Base-by-base conservation (phyloP, 2,888 invertebrate species). In the Dysmachus trigonus region DNA sequence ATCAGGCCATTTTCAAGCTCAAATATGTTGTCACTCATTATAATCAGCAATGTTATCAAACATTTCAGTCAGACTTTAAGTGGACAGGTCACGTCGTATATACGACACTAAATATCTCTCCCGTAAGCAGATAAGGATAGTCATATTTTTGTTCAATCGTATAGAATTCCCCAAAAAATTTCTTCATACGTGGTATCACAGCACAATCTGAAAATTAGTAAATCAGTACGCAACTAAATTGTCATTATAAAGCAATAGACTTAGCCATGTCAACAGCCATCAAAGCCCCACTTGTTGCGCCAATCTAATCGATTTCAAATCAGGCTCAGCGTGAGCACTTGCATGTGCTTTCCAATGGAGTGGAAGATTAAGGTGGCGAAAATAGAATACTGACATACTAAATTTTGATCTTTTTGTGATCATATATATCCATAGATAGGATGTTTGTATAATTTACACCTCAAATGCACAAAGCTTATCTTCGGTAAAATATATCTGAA, bases 181-280 rank as follows among this genome's bases (percentile, higher is more conserved):
- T 47, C 8, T 51, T n/a, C n/a, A n/a, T 7, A 72, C 10, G 1
- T 15, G 72, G 3, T 79, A 79, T 35, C 62, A 53, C 15, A 15
- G 51, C 71, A 22, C 10, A 53, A 81, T 53, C 79, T 79, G 1
- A 35, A 76, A 87, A 87, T 87, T 85, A 71, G 47, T 85, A 86
- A 87, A 87, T 86, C 87, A 86, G 86, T 74, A 85, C 82, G 79
- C 74, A 87, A 87, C 85, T 87, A 86, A 87, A 87, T 87, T 87
- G 86, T 86, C 87, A 87, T 87, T 87, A 87, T 87, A 87, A 87
- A 87, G 73, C 86, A 86, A 87, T 87, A 85, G 83, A 74, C 83
- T 86, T 85, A 85, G 76, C 62, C 53, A 77, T 77, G 85, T 85
- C 85, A 85, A 85, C 41, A 53, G 53, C 53, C 35, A 30, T 38